Conservation (phyloP, 1,140 invertebrate genomes). For the Sipha flava region DNA sequence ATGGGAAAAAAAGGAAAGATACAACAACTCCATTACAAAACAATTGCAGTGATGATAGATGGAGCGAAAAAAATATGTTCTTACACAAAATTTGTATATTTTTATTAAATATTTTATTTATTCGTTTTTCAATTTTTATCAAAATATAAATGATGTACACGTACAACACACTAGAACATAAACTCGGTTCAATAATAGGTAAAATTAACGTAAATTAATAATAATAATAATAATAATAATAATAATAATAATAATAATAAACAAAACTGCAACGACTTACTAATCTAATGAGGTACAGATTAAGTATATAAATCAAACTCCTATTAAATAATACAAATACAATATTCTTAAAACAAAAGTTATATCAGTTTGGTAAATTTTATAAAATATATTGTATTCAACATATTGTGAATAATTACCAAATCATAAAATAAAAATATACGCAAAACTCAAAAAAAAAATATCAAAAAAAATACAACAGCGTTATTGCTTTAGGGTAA, state of each 20-base stretch:
- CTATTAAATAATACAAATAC: not conserved
- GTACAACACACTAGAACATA: not conserved
- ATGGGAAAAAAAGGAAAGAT: not conserved
- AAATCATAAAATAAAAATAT: not conserved
- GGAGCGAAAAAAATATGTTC: no score
- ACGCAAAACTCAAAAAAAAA: not conserved
- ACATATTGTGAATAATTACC: not conserved
- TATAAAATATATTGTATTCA: not conserved
- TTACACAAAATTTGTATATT: no score
- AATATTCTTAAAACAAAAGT: not conserved
- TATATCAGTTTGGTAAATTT: not conserved
- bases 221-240: not conserved
- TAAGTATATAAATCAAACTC: not conserved
- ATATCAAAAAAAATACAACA: not conserved
- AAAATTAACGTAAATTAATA: not conserved
- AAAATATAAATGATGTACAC: not conserved
- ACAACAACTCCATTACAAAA: no score
- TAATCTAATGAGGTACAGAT: slow-evolving; percentile 10
- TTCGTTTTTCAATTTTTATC: not conserved
- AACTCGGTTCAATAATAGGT: not conserved
- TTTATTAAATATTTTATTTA: not conserved
- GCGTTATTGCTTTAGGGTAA: not conserved
- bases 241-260: slow-evolving; percentile 5
- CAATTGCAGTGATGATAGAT: no score
- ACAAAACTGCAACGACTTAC: slow-evolving; percentile 6